Evolutionary conservation across 2,888 invertebrate species (phyloP).

Genomic region (Rhamnusium bicolor): DNA sequence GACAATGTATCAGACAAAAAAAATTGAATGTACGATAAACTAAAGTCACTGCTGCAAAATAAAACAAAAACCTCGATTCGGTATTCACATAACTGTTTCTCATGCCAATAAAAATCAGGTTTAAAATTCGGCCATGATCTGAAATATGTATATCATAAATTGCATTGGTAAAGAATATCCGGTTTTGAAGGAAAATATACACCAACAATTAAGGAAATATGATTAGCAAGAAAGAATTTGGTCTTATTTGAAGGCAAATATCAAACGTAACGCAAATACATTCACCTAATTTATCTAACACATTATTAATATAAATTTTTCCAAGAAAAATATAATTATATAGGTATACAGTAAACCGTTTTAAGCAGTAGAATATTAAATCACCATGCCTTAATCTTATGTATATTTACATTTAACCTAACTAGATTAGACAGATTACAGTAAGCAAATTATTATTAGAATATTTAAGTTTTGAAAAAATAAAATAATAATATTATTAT

Average conservation of each 20-base stretch:
- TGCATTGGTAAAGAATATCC: not conserved
- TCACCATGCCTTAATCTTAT: not conserved
- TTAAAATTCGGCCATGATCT: slow-evolving; percentile 33
- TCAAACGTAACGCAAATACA: too few relatives aligned
- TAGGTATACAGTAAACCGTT: not conserved
- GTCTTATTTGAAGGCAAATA: too few relatives aligned
- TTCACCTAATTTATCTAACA: too few relatives aligned
- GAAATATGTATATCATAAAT: not conserved
- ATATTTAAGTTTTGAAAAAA: not conserved
- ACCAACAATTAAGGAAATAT: not conserved
- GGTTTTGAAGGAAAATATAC: not conserved
- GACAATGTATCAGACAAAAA: slow-evolving; percentile 52
- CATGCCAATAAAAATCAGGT: slow-evolving; percentile 26
- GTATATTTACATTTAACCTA: not conserved
- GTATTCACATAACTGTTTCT: slow-evolving; percentile 38
- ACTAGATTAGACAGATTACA: not conserved
- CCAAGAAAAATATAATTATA: too few relatives aligned
- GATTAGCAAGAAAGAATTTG: too few relatives aligned
- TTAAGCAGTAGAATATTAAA: not conserved
- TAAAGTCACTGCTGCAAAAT: slow-evolving; percentile 46
- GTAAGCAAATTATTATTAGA: not conserved
- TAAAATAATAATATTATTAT: not conserved
- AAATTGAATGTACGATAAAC: slow-evolving; percentile 41
- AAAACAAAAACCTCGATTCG: slow-evolving; percentile 36
- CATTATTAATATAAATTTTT: too few relatives aligned